Evolutionary conservation across 2,113 vertebrate genomes (phyloP), one percentile per base, ranked within the genome.

Genomic region (Notechis scutatus): DNA sequence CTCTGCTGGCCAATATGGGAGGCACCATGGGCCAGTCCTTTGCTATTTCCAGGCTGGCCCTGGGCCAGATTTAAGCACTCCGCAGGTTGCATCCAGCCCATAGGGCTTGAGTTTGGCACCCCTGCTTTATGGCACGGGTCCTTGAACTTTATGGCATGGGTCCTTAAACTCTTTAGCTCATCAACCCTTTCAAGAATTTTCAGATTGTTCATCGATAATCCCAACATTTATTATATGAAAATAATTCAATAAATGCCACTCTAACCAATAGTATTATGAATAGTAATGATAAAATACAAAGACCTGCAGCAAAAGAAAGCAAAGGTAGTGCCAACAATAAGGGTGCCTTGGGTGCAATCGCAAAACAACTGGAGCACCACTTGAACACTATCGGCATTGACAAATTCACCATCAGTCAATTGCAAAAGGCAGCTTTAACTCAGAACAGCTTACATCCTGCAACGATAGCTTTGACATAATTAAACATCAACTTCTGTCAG

Each of bases 41-140:
- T 55, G 55, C 55, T 55, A 55, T 55, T 55, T 55, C 15, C 55
- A 55, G 15, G 55, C 4, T 5, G 55, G 55, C 55, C 55, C 55
- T 55, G 55, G 15, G 55, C 55, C 55, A 55, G 55, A 55, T 55
- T 55, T 55, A 55, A 55, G 55, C 55, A 55, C 55, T 15, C 4
- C 1, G 1, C 55, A 1, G 55, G 55, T 4, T 4, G 1, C 15
- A 55, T 20, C 18, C 4, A 4, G 55, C 55, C 4, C 18, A 1
- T 20, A 15, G 55, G 15, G 15, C 55, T 55, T 55, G 55, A 55
- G 55, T 55, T 55, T 55, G 55, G 14, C 55, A 55, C 18, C 55
- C 55, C 15, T 55, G 57, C 24, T 61, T 61, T 26, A n/a, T 39
- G n/a, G 15, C 69, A 39, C 7, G 15, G n/a, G 15, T 50, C 47